phyloP scores from a whole-genome alignment of 2,888 invertebrate species.

The Tupiocoris notatus region DNA sequence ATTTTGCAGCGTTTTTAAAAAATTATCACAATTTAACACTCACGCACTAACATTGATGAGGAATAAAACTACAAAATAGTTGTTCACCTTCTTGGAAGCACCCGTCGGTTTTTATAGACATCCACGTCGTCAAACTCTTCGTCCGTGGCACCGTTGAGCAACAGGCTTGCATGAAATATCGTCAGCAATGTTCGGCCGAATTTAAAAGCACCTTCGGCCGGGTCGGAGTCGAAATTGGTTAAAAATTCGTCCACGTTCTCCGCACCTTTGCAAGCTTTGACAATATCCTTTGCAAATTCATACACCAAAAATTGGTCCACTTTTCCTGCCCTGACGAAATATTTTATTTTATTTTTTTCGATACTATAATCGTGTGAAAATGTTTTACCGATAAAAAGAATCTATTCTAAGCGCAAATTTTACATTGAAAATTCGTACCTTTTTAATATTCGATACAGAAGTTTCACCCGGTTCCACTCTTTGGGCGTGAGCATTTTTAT shows the following conservation, averaged over 20 bases:
- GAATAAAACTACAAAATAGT: too few species aligned
- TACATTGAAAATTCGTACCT: neutral
- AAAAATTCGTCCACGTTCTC: neutral
- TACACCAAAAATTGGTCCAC: slow-evolving; percentile 22
- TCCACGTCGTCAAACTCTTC: too few species aligned
- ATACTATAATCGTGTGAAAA: neutral
- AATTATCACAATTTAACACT: too few species aligned
- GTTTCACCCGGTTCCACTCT: slow-evolving; percentile 26
- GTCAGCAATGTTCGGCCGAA: slow-evolving; percentile 19
- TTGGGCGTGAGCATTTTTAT: neutral
- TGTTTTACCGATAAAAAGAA: neutral
- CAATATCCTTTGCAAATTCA: slow-evolving; percentile 3
- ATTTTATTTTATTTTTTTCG: neutral
- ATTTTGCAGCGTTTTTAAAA: too few species aligned
- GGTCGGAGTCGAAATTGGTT: slow-evolving; percentile 4
- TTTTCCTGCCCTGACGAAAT: slow-evolving; percentile 11
- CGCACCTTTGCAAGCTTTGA: neutral
- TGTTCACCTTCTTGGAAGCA: too few species aligned
- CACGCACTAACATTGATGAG: too few species aligned
- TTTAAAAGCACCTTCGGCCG: slow-evolving; percentile 3
- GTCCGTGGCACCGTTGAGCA: neutral
- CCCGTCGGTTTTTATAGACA: too few species aligned
- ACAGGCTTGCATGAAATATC: slow-evolving; percentile 15
- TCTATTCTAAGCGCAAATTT: neutral
- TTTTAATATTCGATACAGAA: slow-evolving; percentile 20